A percentile compares a stretch with the other conserved stretches of the same genome.
These are phyloP conservation scores for Drosophila athabasca DNA, from an alignment of 1,140 invertebrate species.

Conservation along the genomic window DNA sequence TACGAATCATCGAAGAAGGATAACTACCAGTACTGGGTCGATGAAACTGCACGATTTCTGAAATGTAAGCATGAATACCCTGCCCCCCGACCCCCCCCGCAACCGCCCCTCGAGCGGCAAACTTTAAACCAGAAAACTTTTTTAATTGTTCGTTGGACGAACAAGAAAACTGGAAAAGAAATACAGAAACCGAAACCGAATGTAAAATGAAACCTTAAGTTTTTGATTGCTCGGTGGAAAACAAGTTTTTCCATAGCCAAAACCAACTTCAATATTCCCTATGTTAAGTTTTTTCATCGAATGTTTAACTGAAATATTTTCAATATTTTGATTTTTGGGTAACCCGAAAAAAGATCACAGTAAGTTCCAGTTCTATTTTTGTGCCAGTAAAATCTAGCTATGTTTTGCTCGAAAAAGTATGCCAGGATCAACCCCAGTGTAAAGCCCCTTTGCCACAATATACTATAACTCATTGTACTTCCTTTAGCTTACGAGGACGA, in stretches of 20 bases:
- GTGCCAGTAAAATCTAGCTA: too few relatives aligned
- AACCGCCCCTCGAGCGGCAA: too few relatives aligned
- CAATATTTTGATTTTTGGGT: constrained; percentile 52
- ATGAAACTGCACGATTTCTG: constrained; percentile 85
- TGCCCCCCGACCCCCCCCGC: background rate
- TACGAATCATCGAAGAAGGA: constrained; percentile 92
- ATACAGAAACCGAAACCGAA: too few relatives aligned
- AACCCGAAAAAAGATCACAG: constrained; percentile 56
- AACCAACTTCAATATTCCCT: too few relatives aligned
- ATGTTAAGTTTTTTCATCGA: background rate
- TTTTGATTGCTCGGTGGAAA: too few relatives aligned
- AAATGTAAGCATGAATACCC: constrained; percentile 61
- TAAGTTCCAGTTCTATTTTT: constrained; percentile 38
- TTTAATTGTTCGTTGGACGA: too few relatives aligned
- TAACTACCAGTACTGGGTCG: constrained; percentile 91
- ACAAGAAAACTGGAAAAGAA: too few relatives aligned
- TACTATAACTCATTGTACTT: background rate
- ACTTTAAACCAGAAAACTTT: too few relatives aligned
- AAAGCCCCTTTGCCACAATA: background rate
- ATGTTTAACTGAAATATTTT: constrained; percentile 20
- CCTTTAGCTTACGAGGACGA: constrained; percentile 72
- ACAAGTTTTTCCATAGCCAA: too few relatives aligned
- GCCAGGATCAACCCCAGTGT: background rate
- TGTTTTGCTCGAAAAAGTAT: background rate
- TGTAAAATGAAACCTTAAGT: too few relatives aligned